Evolutionary conservation across 2,113 vertebrate species (phyloP), one percentile per base, ranked within the genome.

Genomic region (Bubo blakistoni): DNA sequence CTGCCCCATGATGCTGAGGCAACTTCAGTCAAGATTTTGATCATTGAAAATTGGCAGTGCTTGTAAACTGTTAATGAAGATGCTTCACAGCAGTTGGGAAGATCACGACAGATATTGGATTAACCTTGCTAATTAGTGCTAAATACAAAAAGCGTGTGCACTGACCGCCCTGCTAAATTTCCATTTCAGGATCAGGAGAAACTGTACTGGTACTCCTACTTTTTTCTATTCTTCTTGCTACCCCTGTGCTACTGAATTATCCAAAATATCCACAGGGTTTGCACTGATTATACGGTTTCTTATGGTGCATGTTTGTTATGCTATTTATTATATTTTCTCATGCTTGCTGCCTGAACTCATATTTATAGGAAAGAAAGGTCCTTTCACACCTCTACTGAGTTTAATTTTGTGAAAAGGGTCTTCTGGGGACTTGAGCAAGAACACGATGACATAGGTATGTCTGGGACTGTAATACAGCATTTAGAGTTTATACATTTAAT

Each of bases 241-340:
- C 69, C 44, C 70, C 9, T 81, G 17, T 66, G 90, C 49, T 90
- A 38, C 52, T 36, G 62, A 83, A 61, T 93, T 86, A 88, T 78
- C 47, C 38, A 51, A 94, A 94, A 86, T 95, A 97, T 65, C 78
- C 59, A 77, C 81, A 29, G 47, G 70, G n/a, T 88, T 96, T 94
- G 52, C 78, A 88, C 49, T 77, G 83, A 81, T 87, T 87, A 40
- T 44, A 32, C 12, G 22, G 58, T 95, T 92, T 88, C 52, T 94
- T 63, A 42, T 46, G 47, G 80, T 73, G 49, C 65, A 2, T 59
- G 65, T 91, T 96, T 94, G 40, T 90, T 89, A 90, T 44, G 42
- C 81, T 96, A 84, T 86, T 76, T 76, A 24, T 88, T 93, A 22
- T 46, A 30, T 82, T 62, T 82, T 88, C 44, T 86, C n/a, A 81